Evolutionary conservation across 2,113 vertebrate species (phyloP), one percentile per base, ranked within the genome.

Genomic region (rabbit (Oryctolagus cuniculus)): DNA sequence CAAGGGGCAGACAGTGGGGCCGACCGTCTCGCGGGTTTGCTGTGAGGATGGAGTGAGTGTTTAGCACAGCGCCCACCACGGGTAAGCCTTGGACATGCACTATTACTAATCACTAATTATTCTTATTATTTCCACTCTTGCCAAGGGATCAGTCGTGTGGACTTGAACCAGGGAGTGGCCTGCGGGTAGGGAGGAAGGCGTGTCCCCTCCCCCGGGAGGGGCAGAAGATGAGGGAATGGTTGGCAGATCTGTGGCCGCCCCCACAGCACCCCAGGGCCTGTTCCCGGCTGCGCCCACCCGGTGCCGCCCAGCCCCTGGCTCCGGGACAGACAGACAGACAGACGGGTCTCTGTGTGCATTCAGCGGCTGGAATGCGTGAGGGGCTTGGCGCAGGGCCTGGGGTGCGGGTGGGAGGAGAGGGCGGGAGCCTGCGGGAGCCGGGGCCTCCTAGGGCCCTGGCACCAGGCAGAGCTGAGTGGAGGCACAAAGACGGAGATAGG

Each of bases 241-340:
- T 86, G 74, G 74, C 70, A 66, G 64, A 53, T 73, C 49, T 36
- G 31, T 9, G 16, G 82, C 55, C 1, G 1, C 67, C 72, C 15
- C 55, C n/a, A 17, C 75, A 80, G 29, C 21, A 78, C 44, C 95
- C 10, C 24, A 17, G 84, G 95, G 80, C 61, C 58, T 51, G 13
- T 91, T 94, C 75, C 91, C 66, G 55, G 86, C 83, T 69, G 82
- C 38, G 44, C 69, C 29, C 82, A 31, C 82, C 90, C 85, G 29
- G 61, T 64, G 66, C 91, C 5, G 0, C 94, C 92, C 87, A 69
- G 80, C 79, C 87, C 58, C 90, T 87, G 74, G 84, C 75, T 74
- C 64, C 34, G 15, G 90, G 80, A 96, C 93, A 86, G 94, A 93
- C 12, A 36, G 64, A 74, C 27, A 6, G 70, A 96, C 83, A 96